Evolutionary conservation across 2,888 invertebrate species (phyloP).

Genomic region (Acanthoscelides obtectus): DNA sequence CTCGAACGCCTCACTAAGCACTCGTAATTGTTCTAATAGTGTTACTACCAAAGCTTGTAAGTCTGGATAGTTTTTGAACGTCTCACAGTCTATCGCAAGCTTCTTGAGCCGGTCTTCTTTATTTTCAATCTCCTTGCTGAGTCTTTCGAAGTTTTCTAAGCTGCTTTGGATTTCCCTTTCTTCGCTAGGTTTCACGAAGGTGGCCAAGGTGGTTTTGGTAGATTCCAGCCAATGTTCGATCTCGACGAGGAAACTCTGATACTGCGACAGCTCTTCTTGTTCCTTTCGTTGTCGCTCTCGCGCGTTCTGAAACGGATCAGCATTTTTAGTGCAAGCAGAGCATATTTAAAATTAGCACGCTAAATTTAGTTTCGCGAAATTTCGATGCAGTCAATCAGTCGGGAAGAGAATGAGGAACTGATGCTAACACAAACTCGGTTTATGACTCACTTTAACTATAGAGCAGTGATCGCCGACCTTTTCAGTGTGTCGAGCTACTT

Average conservation of each 20-base stretch:
- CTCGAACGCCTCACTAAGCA: conserved; percentile 54
- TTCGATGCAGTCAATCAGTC: background rate
- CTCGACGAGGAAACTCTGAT: conserved; percentile 51
- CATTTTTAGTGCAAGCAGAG: background rate
- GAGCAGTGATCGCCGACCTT: no score
- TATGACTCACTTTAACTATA: background rate
- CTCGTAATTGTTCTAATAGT: conserved; percentile 55
- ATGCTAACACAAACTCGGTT: background rate
- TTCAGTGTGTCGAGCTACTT: no score
- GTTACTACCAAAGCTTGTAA: conserved; percentile 47
- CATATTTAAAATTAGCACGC: background rate
- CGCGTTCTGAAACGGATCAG: conserved; percentile 47
- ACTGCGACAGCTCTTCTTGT: conserved; percentile 52
- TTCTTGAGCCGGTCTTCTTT: conserved; percentile 50
- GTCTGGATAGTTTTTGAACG: conserved; percentile 49
- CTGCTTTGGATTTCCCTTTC: conserved; percentile 37
- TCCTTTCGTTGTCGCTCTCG: conserved; percentile 52
- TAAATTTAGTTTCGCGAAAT: background rate
- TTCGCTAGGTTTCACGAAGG: conserved; percentile 21
- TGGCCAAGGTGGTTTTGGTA: conserved; percentile 39
- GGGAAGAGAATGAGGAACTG: background rate
- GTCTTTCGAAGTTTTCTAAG: conserved; percentile 37
- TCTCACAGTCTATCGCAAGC: conserved; percentile 48
- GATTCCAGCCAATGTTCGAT: conserved; percentile 54
- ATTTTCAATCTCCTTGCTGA: conserved; percentile 43